phyloP scores from a whole-genome alignment of 2,113 vertebrate genomes.

The Orthonyx spaldingii region DNA sequence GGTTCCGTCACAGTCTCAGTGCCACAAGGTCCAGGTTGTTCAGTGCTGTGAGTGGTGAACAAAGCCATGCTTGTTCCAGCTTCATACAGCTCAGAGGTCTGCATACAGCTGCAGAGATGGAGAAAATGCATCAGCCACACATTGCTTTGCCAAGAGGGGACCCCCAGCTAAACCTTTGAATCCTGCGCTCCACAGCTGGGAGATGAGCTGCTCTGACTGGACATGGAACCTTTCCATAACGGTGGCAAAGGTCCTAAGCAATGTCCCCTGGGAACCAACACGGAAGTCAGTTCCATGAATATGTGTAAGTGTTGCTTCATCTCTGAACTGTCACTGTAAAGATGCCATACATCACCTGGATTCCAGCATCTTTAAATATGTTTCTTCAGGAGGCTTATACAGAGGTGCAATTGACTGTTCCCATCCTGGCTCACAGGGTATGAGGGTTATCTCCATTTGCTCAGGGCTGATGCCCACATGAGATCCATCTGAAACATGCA shows the following conservation, averaged over 20 bases:
- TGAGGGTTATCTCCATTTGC: background rate
- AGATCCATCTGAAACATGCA: background rate
- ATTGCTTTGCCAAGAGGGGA: background rate
- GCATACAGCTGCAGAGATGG: background rate
- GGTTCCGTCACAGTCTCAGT: background rate
- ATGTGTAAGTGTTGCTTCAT: background rate
- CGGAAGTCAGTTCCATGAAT: background rate
- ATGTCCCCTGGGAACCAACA: background rate
- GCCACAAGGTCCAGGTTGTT: background rate
- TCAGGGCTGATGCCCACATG: background rate
- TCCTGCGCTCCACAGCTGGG: background rate
- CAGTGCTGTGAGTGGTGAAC: background rate
- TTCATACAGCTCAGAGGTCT: background rate
- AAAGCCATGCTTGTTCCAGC: background rate
- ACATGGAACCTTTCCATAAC: background rate
- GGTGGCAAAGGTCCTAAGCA: background rate
- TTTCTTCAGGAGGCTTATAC: background rate
- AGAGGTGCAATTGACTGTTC: background rate
- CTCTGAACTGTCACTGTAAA: background rate
- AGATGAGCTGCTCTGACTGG: background rate
- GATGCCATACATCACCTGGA: constrained; percentile 53
- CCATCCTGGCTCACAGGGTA: background rate
- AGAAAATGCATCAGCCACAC: background rate
- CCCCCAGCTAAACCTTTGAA: background rate
- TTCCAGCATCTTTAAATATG: background rate